Evolutionary conservation across 2,113 vertebrate genomes (phyloP).

Genomic region (Festucalex cinctus): DNA sequence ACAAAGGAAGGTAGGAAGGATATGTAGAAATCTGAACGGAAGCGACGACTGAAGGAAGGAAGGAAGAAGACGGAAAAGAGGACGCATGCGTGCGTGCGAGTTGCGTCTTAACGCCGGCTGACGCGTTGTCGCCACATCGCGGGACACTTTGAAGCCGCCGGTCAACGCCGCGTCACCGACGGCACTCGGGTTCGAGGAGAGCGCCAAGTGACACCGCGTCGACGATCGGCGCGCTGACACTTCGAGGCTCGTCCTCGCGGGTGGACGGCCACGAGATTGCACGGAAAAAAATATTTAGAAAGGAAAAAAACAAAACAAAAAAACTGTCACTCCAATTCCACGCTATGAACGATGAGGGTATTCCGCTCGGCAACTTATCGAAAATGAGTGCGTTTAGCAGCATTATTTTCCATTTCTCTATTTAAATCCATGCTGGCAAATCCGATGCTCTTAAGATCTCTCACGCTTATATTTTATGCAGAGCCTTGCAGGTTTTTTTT

Average conservation of each 20-base stretch:
- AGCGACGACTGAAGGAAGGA: too few relatives aligned
- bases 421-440: neutral
- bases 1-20: too few relatives aligned
- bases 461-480: slow-evolving; percentile 10
- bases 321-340: too few relatives aligned
- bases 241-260: slow-evolving; percentile 47
- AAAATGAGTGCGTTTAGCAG: neutral
- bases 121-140: neutral
- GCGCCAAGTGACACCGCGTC: slow-evolving; percentile 53
- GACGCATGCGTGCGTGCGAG: too few relatives aligned
- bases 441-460: neutral
- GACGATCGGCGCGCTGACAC: slow-evolving; percentile 50
- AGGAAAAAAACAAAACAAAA: too few relatives aligned
- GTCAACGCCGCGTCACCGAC: neutral
- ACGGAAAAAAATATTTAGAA: too few relatives aligned
- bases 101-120: neutral
- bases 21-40: too few relatives aligned
- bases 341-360: too few relatives aligned
- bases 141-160: neutral
- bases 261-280: slow-evolving; percentile 33
- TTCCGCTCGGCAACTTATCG: too few relatives aligned
- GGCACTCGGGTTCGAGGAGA: slow-evolving; percentile 21
- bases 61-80: neutral
- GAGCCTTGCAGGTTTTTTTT: slow-evolving; percentile 2
- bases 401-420: neutral